Base-by-base conservation (phyloP, 2,113 vertebrate genomes). In the Cromileptes altivelis region DNA sequence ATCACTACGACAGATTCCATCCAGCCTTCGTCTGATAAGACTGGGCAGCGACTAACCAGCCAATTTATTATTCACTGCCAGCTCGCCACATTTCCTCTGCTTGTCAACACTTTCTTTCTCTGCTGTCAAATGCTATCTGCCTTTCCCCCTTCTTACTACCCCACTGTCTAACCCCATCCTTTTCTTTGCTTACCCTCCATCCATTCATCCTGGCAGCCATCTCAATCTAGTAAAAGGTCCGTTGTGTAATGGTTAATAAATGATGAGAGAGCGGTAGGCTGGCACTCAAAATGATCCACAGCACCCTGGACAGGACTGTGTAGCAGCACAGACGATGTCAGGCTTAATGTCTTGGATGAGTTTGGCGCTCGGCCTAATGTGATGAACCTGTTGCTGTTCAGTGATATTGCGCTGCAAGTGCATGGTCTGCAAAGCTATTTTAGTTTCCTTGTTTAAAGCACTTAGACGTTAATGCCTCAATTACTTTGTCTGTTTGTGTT, bases 201-300 rank as follows among this genome's bases (percentile, higher is more conserved):
- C 71, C 79, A 69, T 86, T 88, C 74, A 82, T 45, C 25, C 68
- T 60, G 21, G 25, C 82, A 78, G 78, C 73, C 9, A 12, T 82
- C 55, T 79, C 49, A 50, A 47, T 83, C 82, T 65, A 62, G 84
- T 89, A 80, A 93, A 88, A 88, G 81, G 80, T 84, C 87, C 80
- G 64, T 71, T 91, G 89, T 92, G 90, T 88, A 78, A 85, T 71
- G 60, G 50, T 91, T 84, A 88, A 91, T 90, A 90, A 92, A 90
- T 87, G 88, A 89, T 88, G 88, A 89, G 76, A 60, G 19, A 33
- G 70, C 77, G 57, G 69, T 56, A 55, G 67, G 82, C 62, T 77
- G 79, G 78, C 82, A 61, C 78, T 78, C 75, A n/a, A 42, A 56
- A 61, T 70, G 72, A 84, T 85, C 78, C 70, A 73, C 76, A 68